Evolutionary conservation across 1,140 invertebrate species (phyloP), one percentile per base, ranked within the genome.

Genomic region (Leptinotarsa undecemlineata): DNA sequence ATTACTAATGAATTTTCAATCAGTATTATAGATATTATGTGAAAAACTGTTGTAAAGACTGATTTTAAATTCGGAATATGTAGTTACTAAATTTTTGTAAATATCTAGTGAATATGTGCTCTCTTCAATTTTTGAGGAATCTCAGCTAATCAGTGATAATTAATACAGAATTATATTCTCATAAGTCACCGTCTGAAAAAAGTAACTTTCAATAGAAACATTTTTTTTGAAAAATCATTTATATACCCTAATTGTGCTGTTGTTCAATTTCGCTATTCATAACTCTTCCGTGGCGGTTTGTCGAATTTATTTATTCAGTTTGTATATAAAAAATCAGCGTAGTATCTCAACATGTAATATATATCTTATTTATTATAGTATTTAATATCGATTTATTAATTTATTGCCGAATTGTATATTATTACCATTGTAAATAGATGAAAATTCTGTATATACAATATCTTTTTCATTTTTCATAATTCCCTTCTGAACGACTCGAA

Each of bases 241-340:
- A 42, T 42, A 11, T 42, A 42, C 33, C 8, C 8, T 11, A 11
- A 42, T 42, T 42, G 2, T 11, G 33, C 3, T 42, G 33, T 8
- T 42, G 1, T 42, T 42, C 33, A 42, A 1, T 42, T 42, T 42
- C 8, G 11, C 11, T 11, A 11, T 42, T 11, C 8, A 42, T 42
- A 42, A 42, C 33, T 42, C 2, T 8, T 42, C 8, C 8, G 1
- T 42, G 33, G 8, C 33, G 33, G 33, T 11, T 42, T 42, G 33
- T 42, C 33, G 5, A 42, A 64, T 64, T 64, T 64, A 79, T 79
- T 79, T 79, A 78, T 77, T 76, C 63, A 73, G 67, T 62, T n/a
- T 79, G 78, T 79, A 79, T 33, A 79, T 79, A 79, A 68, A 74
- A 74, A 71, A 79, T 79, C 78, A 79, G 78, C 78, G 71, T 72